Conservation (phyloP, 2,113 vertebrate genomes). For the Collichthys lucidus region DNA sequence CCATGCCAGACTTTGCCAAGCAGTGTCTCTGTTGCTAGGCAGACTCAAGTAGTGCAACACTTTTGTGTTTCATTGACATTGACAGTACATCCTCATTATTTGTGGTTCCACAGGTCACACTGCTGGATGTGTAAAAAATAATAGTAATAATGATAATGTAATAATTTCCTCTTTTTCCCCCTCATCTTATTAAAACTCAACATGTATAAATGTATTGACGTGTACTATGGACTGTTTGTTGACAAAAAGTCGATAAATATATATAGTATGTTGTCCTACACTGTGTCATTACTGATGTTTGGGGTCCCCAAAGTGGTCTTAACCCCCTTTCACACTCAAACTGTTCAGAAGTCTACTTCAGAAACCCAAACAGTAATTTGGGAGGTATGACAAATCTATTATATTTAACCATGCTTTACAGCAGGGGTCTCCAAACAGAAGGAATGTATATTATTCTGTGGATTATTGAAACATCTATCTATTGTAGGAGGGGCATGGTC, state of each 20-base stretch:
- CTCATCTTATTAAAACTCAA: background rate
- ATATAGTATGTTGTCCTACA: too few relatives aligned
- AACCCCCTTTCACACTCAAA: background rate
- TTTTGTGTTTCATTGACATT: background rate
- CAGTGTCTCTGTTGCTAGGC: slow-evolving; percentile 42
- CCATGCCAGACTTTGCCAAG: slow-evolving; percentile 39
- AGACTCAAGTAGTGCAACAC: slow-evolving; percentile 26
- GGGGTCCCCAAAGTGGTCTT: background rate
- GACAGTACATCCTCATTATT: background rate
- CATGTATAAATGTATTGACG: background rate
- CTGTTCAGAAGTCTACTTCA: background rate
- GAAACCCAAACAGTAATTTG: background rate
- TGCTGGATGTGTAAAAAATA: accelerated
- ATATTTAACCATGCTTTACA: background rate
- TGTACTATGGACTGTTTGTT: background rate
- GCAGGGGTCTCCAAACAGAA: background rate
- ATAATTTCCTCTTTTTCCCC: background rate
- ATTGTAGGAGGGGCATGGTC: background rate
- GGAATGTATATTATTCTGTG: too few relatives aligned
- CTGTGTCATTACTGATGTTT: background rate
- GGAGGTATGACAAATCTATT: background rate
- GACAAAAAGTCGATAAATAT: background rate
- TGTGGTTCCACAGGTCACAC: background rate
- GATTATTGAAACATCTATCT: background rate
- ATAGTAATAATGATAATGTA: background rate